Percentiles rank a stretch among this genome's conserved stretches.
Conservation (phyloP, 2,113 vertebrate species). For the Edolisoma coerulescens region DNA sequence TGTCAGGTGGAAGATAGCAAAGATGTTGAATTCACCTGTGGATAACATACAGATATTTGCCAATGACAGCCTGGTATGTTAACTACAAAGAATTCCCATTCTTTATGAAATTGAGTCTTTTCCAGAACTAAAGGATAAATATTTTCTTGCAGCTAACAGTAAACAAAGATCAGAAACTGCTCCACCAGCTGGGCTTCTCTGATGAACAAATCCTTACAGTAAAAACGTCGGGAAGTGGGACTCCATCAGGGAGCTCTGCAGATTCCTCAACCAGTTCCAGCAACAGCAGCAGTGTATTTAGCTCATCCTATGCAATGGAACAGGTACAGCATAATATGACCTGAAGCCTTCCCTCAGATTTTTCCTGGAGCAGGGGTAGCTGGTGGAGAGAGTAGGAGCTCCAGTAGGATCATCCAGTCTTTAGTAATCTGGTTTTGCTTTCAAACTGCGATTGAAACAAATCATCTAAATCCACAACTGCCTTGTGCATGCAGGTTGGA, state of each 20-base stretch:
- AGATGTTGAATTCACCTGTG: conserved; percentile 92
- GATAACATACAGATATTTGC: conserved; percentile 99
- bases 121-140: conserved; percentile 12
- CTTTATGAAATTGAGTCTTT: not conserved
- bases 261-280: conserved; percentile 89
- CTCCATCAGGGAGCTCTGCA: conserved; percentile 90
- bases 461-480: not conserved
- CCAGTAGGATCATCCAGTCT: not conserved
- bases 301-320: conserved; percentile 93
- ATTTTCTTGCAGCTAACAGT: conserved; percentile 85
- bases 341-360: not conserved
- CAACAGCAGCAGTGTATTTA: conserved; percentile 85
- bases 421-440: not conserved
- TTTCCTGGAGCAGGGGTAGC: not conserved
- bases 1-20: conserved; percentile 96
- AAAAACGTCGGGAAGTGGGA: conserved; percentile 93
- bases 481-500: not conserved
- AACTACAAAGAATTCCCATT: not conserved
- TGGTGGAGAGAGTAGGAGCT: not conserved
- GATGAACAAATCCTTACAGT: conserved; percentile 94
- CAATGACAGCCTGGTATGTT: conserved; percentile 93
- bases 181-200: conserved; percentile 94
- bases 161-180: conserved; percentile 97
- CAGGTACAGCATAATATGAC: conserved; percentile 73
- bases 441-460: not conserved